These are phyloP conservation scores for Tyria jacobaeae DNA, from an alignment of 2,888 invertebrate species.

Conservation along the genomic window DNA sequence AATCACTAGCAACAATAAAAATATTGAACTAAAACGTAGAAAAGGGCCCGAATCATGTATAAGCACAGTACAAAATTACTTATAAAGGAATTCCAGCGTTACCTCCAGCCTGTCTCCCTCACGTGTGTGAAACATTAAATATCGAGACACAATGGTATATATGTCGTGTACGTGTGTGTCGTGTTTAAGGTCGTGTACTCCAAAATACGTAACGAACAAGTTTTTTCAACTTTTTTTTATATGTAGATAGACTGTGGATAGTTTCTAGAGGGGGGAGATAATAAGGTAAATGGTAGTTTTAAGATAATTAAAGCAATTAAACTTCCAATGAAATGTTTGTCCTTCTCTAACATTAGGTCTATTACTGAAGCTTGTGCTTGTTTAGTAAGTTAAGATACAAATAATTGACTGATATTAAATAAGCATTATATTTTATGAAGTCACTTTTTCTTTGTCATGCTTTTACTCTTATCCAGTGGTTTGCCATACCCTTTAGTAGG, in stretches of 20 bases:
- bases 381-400: background rate
- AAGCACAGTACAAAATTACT: background rate
- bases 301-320: background rate
- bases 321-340: background rate
- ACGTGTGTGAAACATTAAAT: background rate
- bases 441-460: constrained; percentile 48
- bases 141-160: background rate
- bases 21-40: background rate
- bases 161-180: background rate
- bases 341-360: background rate
- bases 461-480: constrained; percentile 50
- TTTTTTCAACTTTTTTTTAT: background rate
- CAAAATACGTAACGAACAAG: background rate
- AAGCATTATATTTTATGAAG: background rate
- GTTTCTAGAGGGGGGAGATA: too few relatives aligned
- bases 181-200: background rate
- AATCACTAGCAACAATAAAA: background rate
- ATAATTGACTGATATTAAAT: background rate
- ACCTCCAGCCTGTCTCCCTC: background rate
- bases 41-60: too few relatives aligned
- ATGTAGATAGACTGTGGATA: background rate
- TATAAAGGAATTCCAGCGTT: background rate
- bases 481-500: constrained; percentile 35
- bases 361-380: background rate
- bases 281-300: background rate